Evolutionary conservation across 2,113 vertebrate species (phyloP).

Genomic region (Trochalopteron elliotii): DNA sequence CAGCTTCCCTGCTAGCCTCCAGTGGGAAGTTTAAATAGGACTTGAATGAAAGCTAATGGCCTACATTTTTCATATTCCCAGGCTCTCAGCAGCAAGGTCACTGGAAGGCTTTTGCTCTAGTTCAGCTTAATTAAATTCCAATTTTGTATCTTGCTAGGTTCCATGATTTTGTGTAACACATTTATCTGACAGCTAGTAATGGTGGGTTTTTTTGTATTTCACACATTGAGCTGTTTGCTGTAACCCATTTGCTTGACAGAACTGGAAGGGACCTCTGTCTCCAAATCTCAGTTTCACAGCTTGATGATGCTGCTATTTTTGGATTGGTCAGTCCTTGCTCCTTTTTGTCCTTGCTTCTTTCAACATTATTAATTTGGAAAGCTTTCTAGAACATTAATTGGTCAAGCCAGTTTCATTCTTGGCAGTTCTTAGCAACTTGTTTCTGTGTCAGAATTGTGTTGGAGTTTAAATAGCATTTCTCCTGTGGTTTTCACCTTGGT

Average conservation of each 20-base stretch:
- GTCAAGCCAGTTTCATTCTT: not conserved
- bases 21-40: not conserved
- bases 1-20: not conserved
- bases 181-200: not conserved
- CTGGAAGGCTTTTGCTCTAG: conserved; percentile 21
- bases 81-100: not conserved
- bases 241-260: not conserved
- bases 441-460: not conserved
- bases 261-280: not conserved
- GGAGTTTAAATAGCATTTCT: not conserved
- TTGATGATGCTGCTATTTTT: not conserved
- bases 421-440: not conserved
- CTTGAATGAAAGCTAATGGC: not conserved
- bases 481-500: not conserved
- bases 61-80: not conserved
- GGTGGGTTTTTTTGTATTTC: not conserved
- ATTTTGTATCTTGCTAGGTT: not conserved
- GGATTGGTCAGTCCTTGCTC: not conserved
- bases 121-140: conserved; percentile 41
- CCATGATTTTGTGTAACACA: not conserved
- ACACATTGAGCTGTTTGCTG: not conserved
- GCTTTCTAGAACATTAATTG: not conserved
- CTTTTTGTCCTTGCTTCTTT: not conserved
- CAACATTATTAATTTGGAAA: not conserved
- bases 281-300: not conserved